Percentiles rank a stretch among this genome's conserved stretches.
phyloP scores from a whole-genome alignment of 2,888 invertebrate species.

The Aporophyla nigra region DNA sequence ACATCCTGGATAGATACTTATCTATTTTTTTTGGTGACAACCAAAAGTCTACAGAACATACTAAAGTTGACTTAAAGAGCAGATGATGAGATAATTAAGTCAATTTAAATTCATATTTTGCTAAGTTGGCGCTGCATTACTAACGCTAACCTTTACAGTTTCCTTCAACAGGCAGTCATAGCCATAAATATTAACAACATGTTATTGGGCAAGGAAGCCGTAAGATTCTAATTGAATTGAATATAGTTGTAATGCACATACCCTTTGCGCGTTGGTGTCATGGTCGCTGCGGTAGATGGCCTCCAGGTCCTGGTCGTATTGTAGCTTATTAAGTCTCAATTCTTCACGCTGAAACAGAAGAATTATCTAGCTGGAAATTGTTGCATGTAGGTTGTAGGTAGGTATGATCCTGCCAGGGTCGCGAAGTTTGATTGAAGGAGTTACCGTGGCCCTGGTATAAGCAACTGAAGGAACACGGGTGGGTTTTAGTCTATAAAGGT shows the following conservation, averaged over 20 bases:
- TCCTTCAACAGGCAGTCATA: neutral
- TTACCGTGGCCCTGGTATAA: too few relatives aligned
- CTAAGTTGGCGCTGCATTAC: neutral
- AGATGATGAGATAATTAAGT: neutral
- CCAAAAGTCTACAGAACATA: neutral
- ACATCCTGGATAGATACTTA: too few relatives aligned
- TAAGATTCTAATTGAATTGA: neutral
- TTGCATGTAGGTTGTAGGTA: neutral
- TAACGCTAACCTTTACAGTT: slow-evolving; percentile 8
- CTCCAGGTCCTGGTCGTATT: slow-evolving; percentile 90
- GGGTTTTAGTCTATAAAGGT: too few relatives aligned
- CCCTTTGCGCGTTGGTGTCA: slow-evolving; percentile 91
- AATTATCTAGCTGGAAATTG: neutral
- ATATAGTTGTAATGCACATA: slow-evolving; percentile 70
- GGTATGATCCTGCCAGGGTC: too few relatives aligned
- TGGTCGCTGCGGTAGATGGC: slow-evolving; percentile 91
- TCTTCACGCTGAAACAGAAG: slow-evolving; percentile 80
- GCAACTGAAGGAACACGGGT: too few relatives aligned
- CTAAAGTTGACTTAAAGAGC: neutral
- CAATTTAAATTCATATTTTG: neutral
- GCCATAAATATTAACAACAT: neutral
- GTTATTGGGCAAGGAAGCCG: slow-evolving; percentile 1
- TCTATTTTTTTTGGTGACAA: too few relatives aligned
- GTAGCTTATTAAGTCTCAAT: slow-evolving; percentile 77
- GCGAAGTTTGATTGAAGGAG: too few relatives aligned